phyloP scores from a whole-genome alignment of 2,888 invertebrate genomes.

The Melanostoma scalare region DNA sequence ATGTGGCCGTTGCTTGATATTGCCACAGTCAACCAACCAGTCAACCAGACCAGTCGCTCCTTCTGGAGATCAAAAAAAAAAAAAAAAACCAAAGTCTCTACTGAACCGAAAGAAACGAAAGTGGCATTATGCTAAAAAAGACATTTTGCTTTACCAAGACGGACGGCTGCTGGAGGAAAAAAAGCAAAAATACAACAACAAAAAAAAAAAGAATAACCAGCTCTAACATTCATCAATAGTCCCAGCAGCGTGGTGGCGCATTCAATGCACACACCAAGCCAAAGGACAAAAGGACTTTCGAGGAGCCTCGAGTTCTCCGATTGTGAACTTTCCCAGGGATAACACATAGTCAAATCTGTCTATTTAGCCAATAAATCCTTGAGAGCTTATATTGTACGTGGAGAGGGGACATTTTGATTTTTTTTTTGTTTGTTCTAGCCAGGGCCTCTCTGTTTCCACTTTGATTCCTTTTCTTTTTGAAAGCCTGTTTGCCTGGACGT shows the following conservation, averaged over 20 bases:
- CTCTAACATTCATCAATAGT: constrained; percentile 70
- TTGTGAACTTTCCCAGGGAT: constrained; percentile 73
- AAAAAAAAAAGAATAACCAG: constrained; percentile 43
- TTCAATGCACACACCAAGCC: constrained; percentile 59
- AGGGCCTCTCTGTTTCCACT: neutral
- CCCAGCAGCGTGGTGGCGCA: constrained; percentile 54
- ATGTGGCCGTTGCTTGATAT: constrained; percentile 46
- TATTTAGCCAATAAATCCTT: constrained; percentile 82
- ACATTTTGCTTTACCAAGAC: constrained; percentile 65
- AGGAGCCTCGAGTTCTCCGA: constrained; percentile 47
- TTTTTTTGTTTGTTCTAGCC: neutral
- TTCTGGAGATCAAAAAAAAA: constrained; percentile 17
- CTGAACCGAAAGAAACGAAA: constrained; percentile 70
- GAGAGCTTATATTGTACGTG: constrained; percentile 73
- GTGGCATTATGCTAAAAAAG: constrained; percentile 73
- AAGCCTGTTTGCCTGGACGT: neutral
- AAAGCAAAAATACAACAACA: neutral
- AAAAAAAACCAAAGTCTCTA: constrained; percentile 46
- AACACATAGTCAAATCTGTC: constrained; percentile 81
- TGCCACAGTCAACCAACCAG: constrained; percentile 46
- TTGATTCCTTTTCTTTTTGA: constrained; percentile 2
- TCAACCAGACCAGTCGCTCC: constrained; percentile 50
- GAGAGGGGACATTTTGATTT: constrained; percentile 52
- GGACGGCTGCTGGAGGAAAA: constrained; percentile 45
- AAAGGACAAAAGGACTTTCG: constrained; percentile 55